Conservation (phyloP, 2,797 vertebrate genomes). For the Garrulus glandarius region DNA sequence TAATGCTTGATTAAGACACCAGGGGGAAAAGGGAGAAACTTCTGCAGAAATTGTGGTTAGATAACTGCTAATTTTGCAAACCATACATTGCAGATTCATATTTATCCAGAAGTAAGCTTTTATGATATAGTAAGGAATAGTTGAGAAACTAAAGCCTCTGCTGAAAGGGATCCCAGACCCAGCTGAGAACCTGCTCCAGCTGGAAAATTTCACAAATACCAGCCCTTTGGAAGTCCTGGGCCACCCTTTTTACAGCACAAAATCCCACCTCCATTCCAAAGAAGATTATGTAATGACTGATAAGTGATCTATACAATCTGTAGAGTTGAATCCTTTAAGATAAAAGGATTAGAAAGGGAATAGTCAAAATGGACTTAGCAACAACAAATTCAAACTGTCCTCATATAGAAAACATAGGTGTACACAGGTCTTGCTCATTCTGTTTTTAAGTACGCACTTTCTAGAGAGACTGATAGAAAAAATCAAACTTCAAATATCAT, state of each 20-base stretch:
- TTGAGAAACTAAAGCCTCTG: neutral
- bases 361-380: neutral
- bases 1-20: neutral
- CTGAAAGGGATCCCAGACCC: neutral
- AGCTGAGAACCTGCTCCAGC: neutral
- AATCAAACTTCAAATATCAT: neutral
- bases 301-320: neutral
- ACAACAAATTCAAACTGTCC: neutral
- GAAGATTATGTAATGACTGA: neutral
- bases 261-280: neutral
- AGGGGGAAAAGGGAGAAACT: neutral
- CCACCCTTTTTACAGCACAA: neutral
- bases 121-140: neutral
- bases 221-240: neutral
- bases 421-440: neutral
- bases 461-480: neutral
- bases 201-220: neutral
- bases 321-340: neutral
- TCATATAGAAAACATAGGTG: neutral
- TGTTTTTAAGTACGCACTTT: neutral
- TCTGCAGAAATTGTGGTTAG: neutral
- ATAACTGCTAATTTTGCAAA: neutral
- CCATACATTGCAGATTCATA: neutral
- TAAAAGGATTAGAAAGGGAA: constrained; percentile 32
- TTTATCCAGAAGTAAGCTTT: neutral